Evolutionary conservation across 2,113 vertebrate genomes (phyloP), one percentile per base, ranked within the genome.

Genomic region (Rhinopomastus cyanomelas): DNA sequence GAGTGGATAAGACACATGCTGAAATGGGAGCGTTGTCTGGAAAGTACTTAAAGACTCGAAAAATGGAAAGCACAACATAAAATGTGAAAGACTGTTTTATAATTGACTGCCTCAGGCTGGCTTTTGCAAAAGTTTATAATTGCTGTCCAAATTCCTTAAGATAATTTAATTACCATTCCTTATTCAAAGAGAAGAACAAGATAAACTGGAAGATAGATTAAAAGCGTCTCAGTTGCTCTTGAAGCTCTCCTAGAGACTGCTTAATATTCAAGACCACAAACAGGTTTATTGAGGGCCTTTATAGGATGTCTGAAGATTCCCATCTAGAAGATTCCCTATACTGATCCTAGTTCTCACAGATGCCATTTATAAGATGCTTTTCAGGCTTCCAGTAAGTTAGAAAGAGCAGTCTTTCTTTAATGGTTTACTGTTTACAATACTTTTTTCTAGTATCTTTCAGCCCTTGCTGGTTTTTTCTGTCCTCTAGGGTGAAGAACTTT

Each of bases 181-280:
- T 65, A 39, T 19, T 87, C 26, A 10, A 75, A 66, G 36, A 48
- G 49, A 80, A 85, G 56, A 92, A 71, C 82, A 88, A 89, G 77
- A 78, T 83, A 81, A 91, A 92, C 60, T 83, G 60, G 32, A 81
- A 94, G 56, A 46, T 13, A 85, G 69, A 68, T 89, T 75, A 84
- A 44, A 88, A 53, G 27, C 30, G 91, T 67, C 61, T 83, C 26
- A 67, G 52, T 30, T 77, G 44, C 61, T 93, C n/a, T 74, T 60
- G 44, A 66, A 86, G 19, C 37, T 87, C 16, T 81, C 22, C 36
- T 90, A 44, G 34, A 53, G 56, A 37, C 68, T 88, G 53, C 53
- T 77, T 89, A 51, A 57, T 3, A 11, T 67, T 53, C 81, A 85
- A 77, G 59, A 67, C 83, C 37, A 72, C 46, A 49, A 30, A 84